Percentiles rank a stretch among this genome's conserved stretches.
phyloP scores from a whole-genome alignment of 2,113 vertebrate species.

The Xenopus laevis region DNA sequence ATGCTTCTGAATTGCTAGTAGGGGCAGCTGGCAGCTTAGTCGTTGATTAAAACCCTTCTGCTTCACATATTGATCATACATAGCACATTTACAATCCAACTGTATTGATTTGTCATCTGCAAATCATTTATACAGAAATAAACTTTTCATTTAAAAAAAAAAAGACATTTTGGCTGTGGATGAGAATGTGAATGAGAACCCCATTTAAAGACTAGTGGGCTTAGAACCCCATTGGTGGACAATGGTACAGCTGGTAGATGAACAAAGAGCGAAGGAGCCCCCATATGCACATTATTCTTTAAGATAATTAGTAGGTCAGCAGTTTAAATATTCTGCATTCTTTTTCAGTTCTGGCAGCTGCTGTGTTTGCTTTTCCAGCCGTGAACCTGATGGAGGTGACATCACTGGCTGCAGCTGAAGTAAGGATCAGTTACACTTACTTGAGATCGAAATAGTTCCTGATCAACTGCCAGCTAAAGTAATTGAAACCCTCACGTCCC shows the following conservation, averaged over 20 bases:
- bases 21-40: too few relatives aligned
- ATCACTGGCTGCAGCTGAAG: slow-evolving; percentile 94
- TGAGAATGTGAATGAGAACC: too few relatives aligned
- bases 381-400: slow-evolving; percentile 99
- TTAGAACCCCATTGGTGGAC: too few relatives aligned
- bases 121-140: too few relatives aligned
- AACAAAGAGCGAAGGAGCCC: background rate
- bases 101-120: too few relatives aligned
- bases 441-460: slow-evolving; percentile 78
- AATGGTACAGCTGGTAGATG: background rate
- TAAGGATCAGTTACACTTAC: slow-evolving; percentile 71
- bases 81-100: too few relatives aligned
- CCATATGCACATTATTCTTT: background rate
- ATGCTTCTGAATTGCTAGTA: too few relatives aligned
- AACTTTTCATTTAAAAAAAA: too few relatives aligned
- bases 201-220: too few relatives aligned
- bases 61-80: too few relatives aligned
- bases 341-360: slow-evolving; percentile 87
- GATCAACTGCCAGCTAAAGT: slow-evolving; percentile 66
- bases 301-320: slow-evolving; percentile 44
- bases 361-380: slow-evolving; percentile 94
- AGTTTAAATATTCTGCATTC: slow-evolving; percentile 60
- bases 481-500: slow-evolving; percentile 66
- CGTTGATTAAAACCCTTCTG: too few relatives aligned
- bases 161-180: too few relatives aligned